phyloP scores from a whole-genome alignment of 2,113 vertebrate genomes.

The Callaeas wilsoni region DNA sequence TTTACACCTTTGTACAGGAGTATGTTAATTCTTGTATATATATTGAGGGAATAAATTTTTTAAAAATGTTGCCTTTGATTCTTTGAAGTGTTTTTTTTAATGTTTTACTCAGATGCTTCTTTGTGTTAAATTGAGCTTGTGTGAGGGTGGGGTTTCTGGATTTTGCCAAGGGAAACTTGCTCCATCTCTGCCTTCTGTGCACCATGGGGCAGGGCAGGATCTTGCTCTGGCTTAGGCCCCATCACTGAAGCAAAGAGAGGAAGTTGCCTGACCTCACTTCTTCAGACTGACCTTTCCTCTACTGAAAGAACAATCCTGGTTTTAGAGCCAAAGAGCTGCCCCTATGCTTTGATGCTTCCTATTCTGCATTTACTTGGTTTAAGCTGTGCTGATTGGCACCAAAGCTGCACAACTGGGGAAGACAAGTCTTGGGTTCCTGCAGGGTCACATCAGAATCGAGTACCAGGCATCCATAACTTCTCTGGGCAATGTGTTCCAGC shows the following conservation, averaged over 20 bases:
- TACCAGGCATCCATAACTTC: not conserved
- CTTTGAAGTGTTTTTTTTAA: not conserved
- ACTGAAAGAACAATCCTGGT: not conserved
- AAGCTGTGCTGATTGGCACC: not conserved
- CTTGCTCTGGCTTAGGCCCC: not conserved
- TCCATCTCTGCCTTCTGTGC: rapidly evolving
- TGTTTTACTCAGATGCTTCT: not conserved
- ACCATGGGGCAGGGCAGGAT: not conserved
- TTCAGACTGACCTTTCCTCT: not conserved
- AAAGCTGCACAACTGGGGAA: not conserved
- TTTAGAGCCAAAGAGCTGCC: not conserved
- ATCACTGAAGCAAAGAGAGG: not conserved
- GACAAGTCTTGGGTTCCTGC: not conserved
- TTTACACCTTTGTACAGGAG: constrained; percentile 52
- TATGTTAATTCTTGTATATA: constrained; percentile 55
- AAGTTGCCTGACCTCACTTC: not conserved
- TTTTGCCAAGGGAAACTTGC: not conserved
- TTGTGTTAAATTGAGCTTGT: not conserved
- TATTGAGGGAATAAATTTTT: constrained; percentile 52
- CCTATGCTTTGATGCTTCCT: not conserved
- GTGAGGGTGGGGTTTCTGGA: not conserved
- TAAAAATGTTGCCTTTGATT: not conserved
- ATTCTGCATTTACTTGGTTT: not conserved
- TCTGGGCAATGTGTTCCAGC: not conserved
- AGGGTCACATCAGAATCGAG: not conserved